These are phyloP conservation scores for Paraescarpia echinospica DNA, from an alignment of 1,140 invertebrate genomes.

Conservation along the genomic window DNA sequence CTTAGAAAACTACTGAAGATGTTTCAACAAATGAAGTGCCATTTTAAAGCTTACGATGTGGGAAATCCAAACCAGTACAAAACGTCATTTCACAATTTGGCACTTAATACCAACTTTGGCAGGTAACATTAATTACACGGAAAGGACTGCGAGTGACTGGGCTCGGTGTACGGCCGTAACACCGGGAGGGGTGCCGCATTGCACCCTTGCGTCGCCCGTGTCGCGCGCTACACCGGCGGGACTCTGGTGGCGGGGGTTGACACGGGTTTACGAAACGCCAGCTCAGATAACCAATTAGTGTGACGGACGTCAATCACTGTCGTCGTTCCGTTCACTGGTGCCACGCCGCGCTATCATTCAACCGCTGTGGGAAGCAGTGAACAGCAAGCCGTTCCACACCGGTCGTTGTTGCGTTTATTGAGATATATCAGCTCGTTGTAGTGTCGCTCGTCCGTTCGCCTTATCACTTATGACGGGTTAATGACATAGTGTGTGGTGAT, in stretches of 20 bases:
- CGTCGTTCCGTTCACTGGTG: neutral
- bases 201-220: neutral
- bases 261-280: neutral
- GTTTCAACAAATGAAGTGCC: too few relatives aligned
- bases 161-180: neutral
- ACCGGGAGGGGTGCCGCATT: neutral
- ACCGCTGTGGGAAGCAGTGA: neutral
- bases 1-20: too few relatives aligned
- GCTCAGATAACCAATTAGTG: neutral
- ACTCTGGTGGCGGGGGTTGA: neutral
- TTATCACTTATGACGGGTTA: neutral
- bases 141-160: neutral
- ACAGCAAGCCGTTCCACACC: neutral
- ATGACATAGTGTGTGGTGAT: neutral
- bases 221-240: neutral
- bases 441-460: neutral
- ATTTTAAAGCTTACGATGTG: too few relatives aligned
- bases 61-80: too few relatives aligned
- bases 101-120: neutral
- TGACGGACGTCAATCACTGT: neutral
- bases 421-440: neutral
- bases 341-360: neutral
- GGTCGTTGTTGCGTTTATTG: neutral
- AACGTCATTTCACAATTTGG: too few relatives aligned
- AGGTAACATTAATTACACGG: neutral